Base-by-base conservation (phyloP, 2,797 vertebrate genomes). In the Eutrigla gurnardus region DNA sequence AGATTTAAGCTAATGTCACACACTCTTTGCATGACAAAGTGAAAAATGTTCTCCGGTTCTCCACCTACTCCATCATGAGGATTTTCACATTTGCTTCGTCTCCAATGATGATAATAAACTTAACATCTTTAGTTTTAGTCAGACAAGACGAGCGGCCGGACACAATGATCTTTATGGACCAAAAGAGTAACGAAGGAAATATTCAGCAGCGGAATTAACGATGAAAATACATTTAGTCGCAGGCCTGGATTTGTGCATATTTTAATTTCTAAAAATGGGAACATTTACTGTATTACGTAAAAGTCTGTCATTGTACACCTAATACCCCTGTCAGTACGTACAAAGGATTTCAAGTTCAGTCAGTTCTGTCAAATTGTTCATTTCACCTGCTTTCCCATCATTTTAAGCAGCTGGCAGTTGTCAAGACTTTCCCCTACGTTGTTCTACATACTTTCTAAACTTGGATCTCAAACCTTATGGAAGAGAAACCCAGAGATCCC, bases 401-500 rank as follows among this genome's bases (percentile, higher is more conserved):
- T 57, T 70, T 5, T 39, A 11, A 68, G 57, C 52, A 58, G 43
- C 35, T 65, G 53, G 8, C 4, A 32, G 40, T 65, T 66, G 32
- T 77, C 33, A 7, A 9, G 6, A 11, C 58, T 45, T 49, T 42
- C 36, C 2, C 43, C 55, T 17, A 2, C 35, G 25, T 60, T 53
- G 11, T n/a, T 73, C 33, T 62, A 33, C 40, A 25, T 25, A 49
- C 52, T 66, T 80, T 63, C 64, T 62, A 65, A 65, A 69, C 7
- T 14, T 64, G 70, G 2, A 63, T 80, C 77, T 80, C 25, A 64
- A 57, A 43, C 68, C 65, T 58, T n/a, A 59, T 35, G 67, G 47
- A 66, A 7, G 73, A 85, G 67, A 76, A 83, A 65, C n/a, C 47
- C 35, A 50, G 42, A 57, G 36, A 59, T 88, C 82, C 85, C 91